Base-by-base conservation (phyloP, 1,140 invertebrate species). In the Copidosoma floridanum region DNA sequence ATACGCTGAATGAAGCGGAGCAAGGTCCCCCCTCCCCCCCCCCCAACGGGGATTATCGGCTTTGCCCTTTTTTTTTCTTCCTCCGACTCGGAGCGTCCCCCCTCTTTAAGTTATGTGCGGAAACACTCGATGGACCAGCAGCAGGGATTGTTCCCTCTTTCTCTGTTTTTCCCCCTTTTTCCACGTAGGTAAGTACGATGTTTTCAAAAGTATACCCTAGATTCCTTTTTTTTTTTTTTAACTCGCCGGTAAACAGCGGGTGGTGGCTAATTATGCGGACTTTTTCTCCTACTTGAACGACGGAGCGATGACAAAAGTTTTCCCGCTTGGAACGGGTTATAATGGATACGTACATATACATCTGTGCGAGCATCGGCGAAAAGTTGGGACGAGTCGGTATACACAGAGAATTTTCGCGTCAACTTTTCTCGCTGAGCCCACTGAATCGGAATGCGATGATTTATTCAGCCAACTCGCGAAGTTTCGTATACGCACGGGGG, bases 381-480 rank as follows among this genome's bases (percentile, higher is more conserved):
- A 10, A 7, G 44, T 46, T 24, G n/a, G n/a, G n/a, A n/a, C n/a
- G n/a, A n/a, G n/a, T n/a, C n/a, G n/a, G 59, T 61, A 55, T 55
- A 52, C 55, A 50, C 52, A 61, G 32, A 55, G 52, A 46, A 55
- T 61, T 61, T 55, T 48, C 59, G 52, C 52, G 52, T 55, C 52
- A 61, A 56, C 59, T 61, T 61, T 61, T 61, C 44, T 41, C 38
- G 59, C 52, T 43, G 59, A 61, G 52, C 29, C 52, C 44, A 12
- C 35, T 50, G 59, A 61, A 61, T 61, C 40, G 60, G 51, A 62
- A 62, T 43, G 53, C 37, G 38, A 57, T 62, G 60, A 62, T 62
- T 62, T 56, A 62, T 62, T 61, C 52, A 50, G 35, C 26, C 32
- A 54, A 61, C 51, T 61, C 53, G 37, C 37, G 26, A 29, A n/a